Evolutionary conservation across 2,797 vertebrate genomes (phyloP).

Genomic region (Tenualosa thibaudeaui): DNA sequence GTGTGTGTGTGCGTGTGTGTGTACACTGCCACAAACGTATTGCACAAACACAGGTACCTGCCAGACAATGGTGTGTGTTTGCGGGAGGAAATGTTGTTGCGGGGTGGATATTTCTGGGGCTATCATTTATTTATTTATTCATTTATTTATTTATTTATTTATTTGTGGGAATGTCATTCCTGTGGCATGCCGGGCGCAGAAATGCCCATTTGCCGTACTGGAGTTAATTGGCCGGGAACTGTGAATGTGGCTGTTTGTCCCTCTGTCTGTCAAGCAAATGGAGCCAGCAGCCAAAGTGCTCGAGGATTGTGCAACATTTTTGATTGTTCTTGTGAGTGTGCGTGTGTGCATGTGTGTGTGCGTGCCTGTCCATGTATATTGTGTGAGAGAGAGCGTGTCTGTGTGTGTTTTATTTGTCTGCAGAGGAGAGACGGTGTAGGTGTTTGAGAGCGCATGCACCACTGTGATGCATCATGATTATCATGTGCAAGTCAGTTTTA

Average conservation of each 20-base stretch:
- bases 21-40: neutral
- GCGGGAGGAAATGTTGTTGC: neutral
- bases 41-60: neutral
- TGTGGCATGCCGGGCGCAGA: constrained; percentile 42
- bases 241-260: constrained; percentile 38
- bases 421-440: neutral
- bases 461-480: neutral
- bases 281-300: neutral
- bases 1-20: neutral
- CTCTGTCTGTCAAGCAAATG: constrained; percentile 26
- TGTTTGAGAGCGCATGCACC: too few relatives aligned
- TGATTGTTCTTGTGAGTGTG: neutral
- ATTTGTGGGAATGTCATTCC: constrained; percentile 33
- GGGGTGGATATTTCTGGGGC: neutral
- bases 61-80: neutral
- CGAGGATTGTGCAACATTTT: neutral
- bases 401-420: neutral
- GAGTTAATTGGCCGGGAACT: constrained; percentile 45
- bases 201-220: constrained; percentile 41
- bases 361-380: constrained; percentile 32
- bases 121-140: neutral
- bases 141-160: neutral
- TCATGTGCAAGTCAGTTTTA: neutral
- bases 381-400: neutral
- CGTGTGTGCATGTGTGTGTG: constrained; percentile 44